Evolutionary conservation across 2,797 vertebrate species (phyloP).

Genomic region (Muraenolepis orangiensis): DNA sequence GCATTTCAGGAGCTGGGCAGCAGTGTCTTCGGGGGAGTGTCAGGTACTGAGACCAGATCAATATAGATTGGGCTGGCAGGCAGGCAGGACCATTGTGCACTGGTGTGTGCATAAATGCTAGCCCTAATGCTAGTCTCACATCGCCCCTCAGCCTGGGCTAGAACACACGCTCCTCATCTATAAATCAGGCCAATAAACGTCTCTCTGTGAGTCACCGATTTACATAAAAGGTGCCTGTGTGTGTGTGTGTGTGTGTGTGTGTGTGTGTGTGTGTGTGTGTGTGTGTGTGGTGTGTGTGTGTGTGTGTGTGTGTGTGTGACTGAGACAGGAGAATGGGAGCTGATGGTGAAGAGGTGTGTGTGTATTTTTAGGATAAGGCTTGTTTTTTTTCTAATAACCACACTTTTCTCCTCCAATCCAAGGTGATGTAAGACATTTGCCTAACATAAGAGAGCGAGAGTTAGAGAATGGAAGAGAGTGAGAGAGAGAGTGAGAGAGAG

Average conservation of each 20-base stretch:
- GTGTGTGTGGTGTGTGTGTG: background rate
- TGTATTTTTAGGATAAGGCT: background rate
- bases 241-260: background rate
- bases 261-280: too few relatives aligned
- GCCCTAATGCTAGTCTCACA: constrained; percentile 14
- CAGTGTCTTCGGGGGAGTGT: constrained; percentile 47
- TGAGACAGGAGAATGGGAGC: background rate
- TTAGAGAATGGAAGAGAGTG: background rate
- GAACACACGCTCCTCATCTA: background rate
- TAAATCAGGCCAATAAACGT: background rate
- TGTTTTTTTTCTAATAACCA: background rate
- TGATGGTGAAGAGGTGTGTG: background rate
- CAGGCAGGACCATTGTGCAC: constrained; percentile 19
- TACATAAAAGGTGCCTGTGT: background rate
- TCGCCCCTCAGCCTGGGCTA: background rate
- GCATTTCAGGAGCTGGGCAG: constrained; percentile 43
- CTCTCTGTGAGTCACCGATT: background rate
- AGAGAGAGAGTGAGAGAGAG: background rate
- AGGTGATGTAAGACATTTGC: background rate
- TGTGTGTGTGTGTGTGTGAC: background rate
- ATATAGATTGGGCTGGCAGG: constrained; percentile 41
- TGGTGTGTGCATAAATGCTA: constrained; percentile 7
- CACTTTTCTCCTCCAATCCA: background rate
- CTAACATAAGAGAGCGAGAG: background rate
- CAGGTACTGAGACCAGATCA: constrained; percentile 37